phyloP scores from a whole-genome alignment of 2,797 vertebrate genomes.

The Eremophila alpestris region DNA sequence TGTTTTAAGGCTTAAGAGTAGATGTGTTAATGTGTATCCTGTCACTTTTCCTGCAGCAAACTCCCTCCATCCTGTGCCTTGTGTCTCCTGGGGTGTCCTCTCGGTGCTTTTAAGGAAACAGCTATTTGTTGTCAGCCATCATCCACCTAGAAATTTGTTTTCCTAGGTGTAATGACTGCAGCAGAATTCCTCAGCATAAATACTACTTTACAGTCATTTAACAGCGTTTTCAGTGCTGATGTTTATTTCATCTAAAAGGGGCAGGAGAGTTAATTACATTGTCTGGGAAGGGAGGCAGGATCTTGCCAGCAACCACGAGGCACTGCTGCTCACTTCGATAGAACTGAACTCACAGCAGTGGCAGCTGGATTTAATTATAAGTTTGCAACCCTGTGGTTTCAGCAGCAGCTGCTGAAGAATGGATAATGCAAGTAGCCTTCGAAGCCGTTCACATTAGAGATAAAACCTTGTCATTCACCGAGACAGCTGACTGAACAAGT shows the following conservation, averaged over 20 bases:
- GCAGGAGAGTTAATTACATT: conserved; percentile 79
- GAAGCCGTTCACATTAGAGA: conserved; percentile 73
- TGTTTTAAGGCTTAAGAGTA: not conserved
- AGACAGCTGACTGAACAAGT: conserved; percentile 76
- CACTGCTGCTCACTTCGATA: conserved; percentile 67
- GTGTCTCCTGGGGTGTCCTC: not conserved
- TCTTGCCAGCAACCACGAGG: conserved; percentile 62
- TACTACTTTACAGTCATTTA: conserved; percentile 57
- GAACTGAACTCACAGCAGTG: conserved; percentile 68
- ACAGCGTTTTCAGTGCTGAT: conserved; percentile 57
- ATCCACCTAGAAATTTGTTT: not conserved
- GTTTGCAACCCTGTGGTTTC: conserved; percentile 73
- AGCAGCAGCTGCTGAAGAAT: conserved; percentile 75
- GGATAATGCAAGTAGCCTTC: conserved; percentile 76
- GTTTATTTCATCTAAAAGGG: conserved; percentile 70
- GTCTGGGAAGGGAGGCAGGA: conserved; percentile 67
- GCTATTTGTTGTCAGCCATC: not conserved
- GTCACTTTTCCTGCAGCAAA: not conserved
- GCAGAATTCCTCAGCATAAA: conserved; percentile 9
- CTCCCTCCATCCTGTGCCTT: not conserved
- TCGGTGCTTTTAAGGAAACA: not conserved
- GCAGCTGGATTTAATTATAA: conserved; percentile 81
- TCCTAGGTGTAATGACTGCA: conserved; percentile 1
- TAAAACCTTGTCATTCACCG: conserved; percentile 76
- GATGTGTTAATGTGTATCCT: not conserved